Percentiles rank a stretch among this genome's conserved stretches.
Evolutionary conservation across 2,888 invertebrate species (phyloP).

Genomic region (Nomada fucata): DNA sequence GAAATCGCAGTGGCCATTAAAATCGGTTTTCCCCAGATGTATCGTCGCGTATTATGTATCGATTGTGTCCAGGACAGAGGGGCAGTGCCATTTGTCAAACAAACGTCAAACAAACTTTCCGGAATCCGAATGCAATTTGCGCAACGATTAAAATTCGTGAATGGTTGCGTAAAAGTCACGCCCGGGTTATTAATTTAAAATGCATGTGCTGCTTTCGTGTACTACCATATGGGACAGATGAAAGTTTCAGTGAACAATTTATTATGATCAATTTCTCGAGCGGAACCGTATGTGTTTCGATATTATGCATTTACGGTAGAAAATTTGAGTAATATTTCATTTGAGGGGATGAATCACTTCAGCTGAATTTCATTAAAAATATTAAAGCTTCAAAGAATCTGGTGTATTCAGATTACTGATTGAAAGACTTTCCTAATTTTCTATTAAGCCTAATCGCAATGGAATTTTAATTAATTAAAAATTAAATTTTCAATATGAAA

Average conservation of each 20-base stretch:
- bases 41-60: slow-evolving; percentile 23
- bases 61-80: slow-evolving; percentile 23
- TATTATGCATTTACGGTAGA: too few relatives aligned
- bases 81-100: slow-evolving; percentile 53
- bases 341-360: too few relatives aligned
- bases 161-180: slow-evolving; percentile 13
- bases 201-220: background rate
- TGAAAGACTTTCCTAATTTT: too few relatives aligned
- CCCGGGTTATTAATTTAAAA: slow-evolving; percentile 10
- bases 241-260: background rate
- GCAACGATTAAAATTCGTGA: slow-evolving; percentile 14
- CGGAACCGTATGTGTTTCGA: too few relatives aligned
- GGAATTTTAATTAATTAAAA: too few relatives aligned
- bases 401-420: too few relatives aligned
- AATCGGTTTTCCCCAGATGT: slow-evolving; percentile 49
- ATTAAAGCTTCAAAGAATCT: too few relatives aligned
- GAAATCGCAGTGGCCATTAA: slow-evolving; percentile 43
- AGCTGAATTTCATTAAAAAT: too few relatives aligned
- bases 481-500: too few relatives aligned
- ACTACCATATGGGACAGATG: background rate
- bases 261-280: too few relatives aligned
- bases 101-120: slow-evolving; percentile 51
- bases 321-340: background rate
- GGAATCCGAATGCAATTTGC: slow-evolving; percentile 27
- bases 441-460: too few relatives aligned